phyloP scores from a whole-genome alignment of 2,888 invertebrate genomes.

The Acrobasis repandana region DNA sequence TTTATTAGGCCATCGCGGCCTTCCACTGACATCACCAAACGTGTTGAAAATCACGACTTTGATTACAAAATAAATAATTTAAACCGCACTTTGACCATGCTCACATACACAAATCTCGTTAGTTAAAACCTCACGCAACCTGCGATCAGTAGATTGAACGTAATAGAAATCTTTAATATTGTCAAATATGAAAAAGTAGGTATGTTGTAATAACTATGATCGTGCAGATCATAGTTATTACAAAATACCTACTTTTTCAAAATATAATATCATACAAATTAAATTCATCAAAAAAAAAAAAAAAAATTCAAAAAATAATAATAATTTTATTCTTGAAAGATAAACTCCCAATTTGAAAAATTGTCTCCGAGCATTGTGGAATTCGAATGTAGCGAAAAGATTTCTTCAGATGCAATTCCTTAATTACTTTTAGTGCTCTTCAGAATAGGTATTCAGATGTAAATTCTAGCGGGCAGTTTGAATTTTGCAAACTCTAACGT shows the following conservation, averaged over 20 bases:
- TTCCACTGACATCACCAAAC: slow-evolving; percentile 42
- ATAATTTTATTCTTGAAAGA: neutral
- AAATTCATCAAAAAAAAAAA: no score
- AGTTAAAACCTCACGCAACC: neutral
- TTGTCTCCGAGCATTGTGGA: neutral
- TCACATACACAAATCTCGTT: neutral
- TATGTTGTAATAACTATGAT: no score
- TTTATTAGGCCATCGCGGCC: slow-evolving; percentile 48
- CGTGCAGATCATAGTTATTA: no score
- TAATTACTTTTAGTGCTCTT: neutral
- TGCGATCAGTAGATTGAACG: neutral
- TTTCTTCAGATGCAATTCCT: no score
- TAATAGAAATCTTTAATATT: neutral
- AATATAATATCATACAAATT: no score
- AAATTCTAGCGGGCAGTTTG: neutral
- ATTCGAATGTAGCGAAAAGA: no score
- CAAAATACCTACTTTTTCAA: no score
- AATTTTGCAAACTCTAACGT: neutral
- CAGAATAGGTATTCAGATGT: neutral
- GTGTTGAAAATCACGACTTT: slow-evolving; percentile 38
- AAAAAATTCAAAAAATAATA: no score
- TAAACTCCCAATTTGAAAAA: neutral
- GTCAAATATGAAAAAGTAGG: no score
- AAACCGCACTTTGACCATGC: slow-evolving; percentile 3
- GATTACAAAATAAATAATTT: neutral